Evolutionary conservation across 2,113 vertebrate genomes (phyloP), one percentile per base, ranked within the genome.

Genomic region (Sebastes schlegelii): DNA sequence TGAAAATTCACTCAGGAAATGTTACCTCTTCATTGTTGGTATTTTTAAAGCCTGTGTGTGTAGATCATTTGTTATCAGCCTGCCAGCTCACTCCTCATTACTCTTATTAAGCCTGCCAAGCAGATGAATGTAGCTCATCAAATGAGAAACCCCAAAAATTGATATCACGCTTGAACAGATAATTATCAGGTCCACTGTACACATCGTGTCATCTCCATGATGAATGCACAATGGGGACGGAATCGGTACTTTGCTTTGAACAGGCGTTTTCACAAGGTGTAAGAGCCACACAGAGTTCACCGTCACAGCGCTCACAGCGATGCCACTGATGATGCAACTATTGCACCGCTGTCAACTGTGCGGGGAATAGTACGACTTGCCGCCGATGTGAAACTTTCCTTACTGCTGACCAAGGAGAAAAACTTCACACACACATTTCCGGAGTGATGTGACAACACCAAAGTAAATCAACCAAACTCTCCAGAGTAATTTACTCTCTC

Each of bases 401-500:
- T 58, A 51, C 23, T 75, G 83, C 79, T 88, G 88, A 85, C 86
- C 66, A 45, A 79, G 84, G 57, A 81, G 63, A 83, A 85, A 19
- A 83, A 75, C 62, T 78, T 80, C 54, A 55, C 23, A 85, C 64
- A 52, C 64, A 52, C 48, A 57, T 75, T 51, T 48, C 17, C 26
- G 19, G 23, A 81, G 10, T 48, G 71, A n/a, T 60, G 40, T 40
- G 68, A 82, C 79, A 74, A 82, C 79, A 74, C 75, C 65, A 5
- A 1, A 3, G 79, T 43, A 77, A 69, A 73, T 77, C 40, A 60
- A 58, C 58, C 72, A 77, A 58, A 55, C 63, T 55, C 70, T 62
- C 45, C 40, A 70, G 9, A 81, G 80, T 61, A 8, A 83, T 85
- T 75, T 58, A 58, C 13, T 66, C 51, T 45, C 42, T 57, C 52